These are phyloP conservation scores for Holotrichia oblita DNA, from an alignment of 1,140 invertebrate genomes.

Conservation along the genomic window DNA sequence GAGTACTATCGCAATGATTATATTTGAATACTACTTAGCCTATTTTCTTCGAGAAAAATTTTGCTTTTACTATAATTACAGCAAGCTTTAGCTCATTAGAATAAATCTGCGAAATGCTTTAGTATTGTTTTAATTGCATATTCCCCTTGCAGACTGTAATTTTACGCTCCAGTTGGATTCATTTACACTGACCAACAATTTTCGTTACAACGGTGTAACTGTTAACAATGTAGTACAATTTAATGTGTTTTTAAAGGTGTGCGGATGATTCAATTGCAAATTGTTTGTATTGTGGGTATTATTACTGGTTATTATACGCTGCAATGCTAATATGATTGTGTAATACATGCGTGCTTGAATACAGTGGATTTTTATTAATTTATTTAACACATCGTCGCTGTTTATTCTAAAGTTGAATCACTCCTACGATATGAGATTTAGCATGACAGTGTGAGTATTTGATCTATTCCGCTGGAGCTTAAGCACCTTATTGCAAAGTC, in stretches of 20 bases:
- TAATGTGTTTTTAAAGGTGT: background rate
- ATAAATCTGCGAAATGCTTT: background rate
- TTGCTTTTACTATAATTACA: no score
- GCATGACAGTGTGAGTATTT: no score
- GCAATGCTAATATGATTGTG: no score
- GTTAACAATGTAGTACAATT: background rate
- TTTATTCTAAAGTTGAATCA: no score
- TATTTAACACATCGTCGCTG: no score
- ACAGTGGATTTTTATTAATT: no score
- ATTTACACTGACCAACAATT: constrained; percentile 10
- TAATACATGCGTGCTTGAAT: no score
- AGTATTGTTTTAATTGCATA: background rate
- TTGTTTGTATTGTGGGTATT: background rate
- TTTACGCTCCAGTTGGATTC: constrained; percentile 33
- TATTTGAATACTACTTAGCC: background rate
- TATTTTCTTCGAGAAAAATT: no score
- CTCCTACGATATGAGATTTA: no score
- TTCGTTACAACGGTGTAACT: background rate
- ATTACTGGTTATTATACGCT: no score
- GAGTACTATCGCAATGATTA: background rate
- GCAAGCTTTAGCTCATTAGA: background rate
- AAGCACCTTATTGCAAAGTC: no score
- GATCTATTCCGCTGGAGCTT: no score
- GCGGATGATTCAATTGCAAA: background rate
- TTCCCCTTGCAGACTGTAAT: background rate